Percentiles rank a stretch among this genome's conserved stretches.
Evolutionary conservation across 92 coral and sea anemone species (phyloP).

Genomic region (Porites cylindrica): DNA sequence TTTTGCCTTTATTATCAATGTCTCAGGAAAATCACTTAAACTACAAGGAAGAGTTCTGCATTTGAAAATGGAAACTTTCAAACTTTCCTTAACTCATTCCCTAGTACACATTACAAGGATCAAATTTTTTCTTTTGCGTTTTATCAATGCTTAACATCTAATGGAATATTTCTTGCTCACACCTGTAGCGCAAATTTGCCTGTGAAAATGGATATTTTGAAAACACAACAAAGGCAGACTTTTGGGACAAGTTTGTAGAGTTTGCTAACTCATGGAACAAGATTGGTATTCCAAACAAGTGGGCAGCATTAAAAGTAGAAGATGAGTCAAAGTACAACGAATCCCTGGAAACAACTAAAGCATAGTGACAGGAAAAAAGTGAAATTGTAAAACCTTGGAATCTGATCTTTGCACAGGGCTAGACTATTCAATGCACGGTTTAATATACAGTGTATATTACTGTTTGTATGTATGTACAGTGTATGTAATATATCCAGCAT

Average conservation of each 20-base stretch:
- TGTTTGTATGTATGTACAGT: too few species aligned
- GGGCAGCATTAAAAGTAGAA: conserved; percentile 60
- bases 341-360: conserved; percentile 36
- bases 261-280: conserved; percentile 80
- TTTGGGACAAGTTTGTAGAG: conserved; percentile 85
- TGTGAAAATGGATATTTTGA: conserved; percentile 69
- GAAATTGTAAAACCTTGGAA: background rate
- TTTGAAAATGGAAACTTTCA: too few species aligned
- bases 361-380: background rate
- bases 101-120: too few species aligned
- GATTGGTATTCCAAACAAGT: conserved; percentile 67
- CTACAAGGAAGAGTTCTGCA: too few species aligned
- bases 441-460: too few species aligned
- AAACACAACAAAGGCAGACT: conserved; percentile 66
- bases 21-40: too few species aligned
- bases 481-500: too few species aligned
- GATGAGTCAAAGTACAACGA: conserved; percentile 73
- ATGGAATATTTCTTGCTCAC: background rate
- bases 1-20: too few species aligned
- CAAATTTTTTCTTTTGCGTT: too few species aligned
- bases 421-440: too few species aligned
- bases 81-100: too few species aligned
- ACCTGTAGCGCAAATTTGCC: conserved; percentile 76
- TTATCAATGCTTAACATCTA: too few species aligned
- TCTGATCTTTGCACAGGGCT: background rate